Evolutionary conservation across 2,888 invertebrate species (phyloP).

Genomic region (Eupithecia subfuscata): DNA sequence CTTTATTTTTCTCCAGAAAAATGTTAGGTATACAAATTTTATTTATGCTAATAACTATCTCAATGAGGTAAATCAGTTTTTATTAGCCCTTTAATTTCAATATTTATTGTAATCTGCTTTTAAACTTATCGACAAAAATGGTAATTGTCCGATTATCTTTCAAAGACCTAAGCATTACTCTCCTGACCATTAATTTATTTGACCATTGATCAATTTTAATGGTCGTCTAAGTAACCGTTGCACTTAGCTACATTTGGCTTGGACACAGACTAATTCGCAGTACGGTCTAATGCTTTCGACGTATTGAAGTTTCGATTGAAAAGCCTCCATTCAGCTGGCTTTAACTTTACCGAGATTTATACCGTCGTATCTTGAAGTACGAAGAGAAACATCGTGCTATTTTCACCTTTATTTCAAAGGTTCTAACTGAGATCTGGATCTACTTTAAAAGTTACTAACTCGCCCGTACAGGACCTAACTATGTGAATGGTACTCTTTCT

Average conservation of each 20-base stretch:
- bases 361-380: slow-evolving; percentile 8
- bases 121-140: too few relatives aligned
- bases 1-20: too few relatives aligned
- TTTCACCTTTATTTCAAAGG: slow-evolving; percentile 14
- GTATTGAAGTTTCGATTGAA: slow-evolving; percentile 12
- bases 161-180: neutral
- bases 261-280: slow-evolving; percentile 13
- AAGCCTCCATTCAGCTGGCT: slow-evolving; percentile 7
- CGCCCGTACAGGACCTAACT: neutral
- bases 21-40: too few relatives aligned
- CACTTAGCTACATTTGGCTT: slow-evolving; percentile 5
- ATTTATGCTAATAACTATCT: too few relatives aligned
- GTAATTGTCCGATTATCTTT: too few relatives aligned
- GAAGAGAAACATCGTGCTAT: slow-evolving; percentile 4
- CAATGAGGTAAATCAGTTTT: too few relatives aligned
- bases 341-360: neutral
- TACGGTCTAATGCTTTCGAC: slow-evolving; percentile 4
- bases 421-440: neutral
- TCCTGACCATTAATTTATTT: neutral
- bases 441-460: slow-evolving; percentile 4
- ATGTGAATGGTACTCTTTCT: neutral
- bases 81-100: too few relatives aligned
- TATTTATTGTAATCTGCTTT: too few relatives aligned
- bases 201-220: neutral
- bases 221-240: neutral